Percentiles rank a stretch among this genome's conserved stretches.
These are phyloP conservation scores for Campodea augens DNA, from an alignment of 1,140 invertebrate genomes.

Conservation along the genomic window DNA sequence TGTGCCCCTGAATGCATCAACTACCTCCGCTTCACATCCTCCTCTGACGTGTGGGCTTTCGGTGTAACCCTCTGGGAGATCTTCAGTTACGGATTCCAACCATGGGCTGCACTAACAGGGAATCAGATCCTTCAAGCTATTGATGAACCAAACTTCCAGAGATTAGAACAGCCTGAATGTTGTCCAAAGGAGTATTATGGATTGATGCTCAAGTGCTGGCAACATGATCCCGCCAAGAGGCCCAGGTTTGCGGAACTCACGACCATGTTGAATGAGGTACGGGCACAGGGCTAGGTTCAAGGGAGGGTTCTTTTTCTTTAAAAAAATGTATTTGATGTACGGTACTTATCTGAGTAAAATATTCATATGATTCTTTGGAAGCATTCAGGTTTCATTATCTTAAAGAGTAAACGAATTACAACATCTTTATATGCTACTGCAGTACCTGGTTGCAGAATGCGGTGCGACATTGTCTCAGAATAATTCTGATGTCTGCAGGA, in stretches of 20 bases:
- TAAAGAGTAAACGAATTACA: too few relatives aligned
- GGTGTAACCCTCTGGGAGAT: slow-evolving; percentile 98
- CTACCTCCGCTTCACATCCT: slow-evolving; percentile 83
- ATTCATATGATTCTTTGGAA: background rate
- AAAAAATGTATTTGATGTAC: background rate
- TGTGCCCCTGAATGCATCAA: slow-evolving; percentile 96
- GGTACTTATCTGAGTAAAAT: slow-evolving; percentile 3
- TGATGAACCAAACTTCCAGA: slow-evolving; percentile 74
- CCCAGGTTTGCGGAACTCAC: slow-evolving; percentile 80
- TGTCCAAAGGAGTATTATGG: slow-evolving; percentile 86
- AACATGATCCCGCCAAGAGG: slow-evolving; percentile 68
- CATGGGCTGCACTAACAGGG: slow-evolving; percentile 88
- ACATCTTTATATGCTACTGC: too few relatives aligned
- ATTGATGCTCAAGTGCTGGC: slow-evolving; percentile 90
- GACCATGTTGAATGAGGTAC: slow-evolving; percentile 51
- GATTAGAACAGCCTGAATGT: slow-evolving; percentile 79
- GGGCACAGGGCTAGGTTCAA: slow-evolving; percentile 5
- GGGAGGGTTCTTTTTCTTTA: background rate
- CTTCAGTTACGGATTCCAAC: slow-evolving; percentile 95
- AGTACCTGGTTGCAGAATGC: too few relatives aligned
- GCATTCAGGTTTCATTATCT: too few relatives aligned
- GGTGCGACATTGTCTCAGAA: too few relatives aligned
- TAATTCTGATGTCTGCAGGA: too few relatives aligned
- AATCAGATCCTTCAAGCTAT: slow-evolving; percentile 91
- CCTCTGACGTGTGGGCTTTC: slow-evolving; percentile 94